These are phyloP conservation scores for Drosophila hawaiiensis DNA, from an alignment of 2,888 invertebrate species.

Conservation along the genomic window DNA sequence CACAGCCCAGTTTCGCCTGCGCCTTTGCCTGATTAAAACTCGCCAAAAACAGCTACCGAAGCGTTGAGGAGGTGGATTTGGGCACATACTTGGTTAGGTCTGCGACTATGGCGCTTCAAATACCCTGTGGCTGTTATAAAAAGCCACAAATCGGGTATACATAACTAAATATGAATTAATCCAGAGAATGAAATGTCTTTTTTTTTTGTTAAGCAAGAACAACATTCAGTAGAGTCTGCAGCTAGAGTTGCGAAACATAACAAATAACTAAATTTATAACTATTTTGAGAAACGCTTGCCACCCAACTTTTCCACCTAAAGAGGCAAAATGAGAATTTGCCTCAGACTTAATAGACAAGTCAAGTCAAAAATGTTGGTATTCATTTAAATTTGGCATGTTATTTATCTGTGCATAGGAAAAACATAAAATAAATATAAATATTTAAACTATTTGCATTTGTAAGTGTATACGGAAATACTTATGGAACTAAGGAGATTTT, in stretches of 20 bases:
- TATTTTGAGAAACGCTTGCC: neutral
- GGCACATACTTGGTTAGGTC: neutral
- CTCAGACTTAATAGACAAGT: neutral
- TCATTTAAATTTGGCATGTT: neutral
- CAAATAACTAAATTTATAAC: neutral
- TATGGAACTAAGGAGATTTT: neutral
- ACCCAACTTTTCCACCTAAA: neutral
- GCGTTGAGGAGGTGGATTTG: too few species aligned
- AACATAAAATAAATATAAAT: neutral
- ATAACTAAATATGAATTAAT: neutral
- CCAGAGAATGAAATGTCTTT: neutral
- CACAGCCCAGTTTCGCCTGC: conserved; percentile 23
- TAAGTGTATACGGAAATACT: neutral
- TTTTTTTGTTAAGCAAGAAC: neutral
- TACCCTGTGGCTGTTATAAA: conserved; percentile 5
- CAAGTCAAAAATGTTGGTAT: neutral
- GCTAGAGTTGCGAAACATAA: neutral
- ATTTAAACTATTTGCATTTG: neutral
- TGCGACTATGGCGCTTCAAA: neutral
- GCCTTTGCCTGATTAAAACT: conserved; percentile 60
- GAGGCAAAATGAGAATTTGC: neutral
- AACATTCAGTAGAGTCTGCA: neutral
- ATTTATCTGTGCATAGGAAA: neutral
- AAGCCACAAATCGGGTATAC: neutral
- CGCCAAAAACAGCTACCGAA: conserved; percentile 10